Evolutionary conservation across 2,888 invertebrate genomes (phyloP).

Genomic region (Lymantria monacha): DNA sequence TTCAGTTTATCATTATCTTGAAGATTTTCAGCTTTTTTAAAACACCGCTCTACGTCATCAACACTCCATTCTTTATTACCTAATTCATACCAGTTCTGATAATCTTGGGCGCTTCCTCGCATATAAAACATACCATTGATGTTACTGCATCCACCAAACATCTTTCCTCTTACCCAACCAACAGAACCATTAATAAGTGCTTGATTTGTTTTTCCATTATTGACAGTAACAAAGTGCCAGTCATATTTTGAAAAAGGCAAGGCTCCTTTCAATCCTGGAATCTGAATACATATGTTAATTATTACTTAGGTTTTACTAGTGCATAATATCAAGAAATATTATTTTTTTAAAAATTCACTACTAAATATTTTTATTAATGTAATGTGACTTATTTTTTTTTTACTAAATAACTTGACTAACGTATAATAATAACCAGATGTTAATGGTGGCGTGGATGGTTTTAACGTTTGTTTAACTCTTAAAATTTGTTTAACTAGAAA

Average conservation of each 20-base stretch:
- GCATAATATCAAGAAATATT: background rate
- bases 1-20: conserved; percentile 40
- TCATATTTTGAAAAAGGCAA: conserved; percentile 79
- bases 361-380: background rate
- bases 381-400: background rate
- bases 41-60: conserved; percentile 66
- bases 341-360: background rate
- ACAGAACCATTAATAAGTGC: conserved; percentile 71
- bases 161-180: conserved; percentile 83
- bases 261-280: conserved; percentile 34
- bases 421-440: no score
- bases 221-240: conserved; percentile 92
- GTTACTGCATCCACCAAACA: conserved; percentile 78
- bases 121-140: conserved; percentile 82
- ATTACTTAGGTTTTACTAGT: background rate
- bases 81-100: conserved; percentile 73
- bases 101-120: conserved; percentile 74
- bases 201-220: conserved; percentile 86
- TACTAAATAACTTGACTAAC: background rate
- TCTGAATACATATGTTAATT: conserved; percentile 24
- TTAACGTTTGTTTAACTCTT: no score
- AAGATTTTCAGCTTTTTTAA: conserved; percentile 73
- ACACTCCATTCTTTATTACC: conserved; percentile 82
- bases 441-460: no score
- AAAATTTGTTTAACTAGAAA: no score